phyloP scores from a whole-genome alignment of 2,888 invertebrate genomes.

The Gari tellinella region DNA sequence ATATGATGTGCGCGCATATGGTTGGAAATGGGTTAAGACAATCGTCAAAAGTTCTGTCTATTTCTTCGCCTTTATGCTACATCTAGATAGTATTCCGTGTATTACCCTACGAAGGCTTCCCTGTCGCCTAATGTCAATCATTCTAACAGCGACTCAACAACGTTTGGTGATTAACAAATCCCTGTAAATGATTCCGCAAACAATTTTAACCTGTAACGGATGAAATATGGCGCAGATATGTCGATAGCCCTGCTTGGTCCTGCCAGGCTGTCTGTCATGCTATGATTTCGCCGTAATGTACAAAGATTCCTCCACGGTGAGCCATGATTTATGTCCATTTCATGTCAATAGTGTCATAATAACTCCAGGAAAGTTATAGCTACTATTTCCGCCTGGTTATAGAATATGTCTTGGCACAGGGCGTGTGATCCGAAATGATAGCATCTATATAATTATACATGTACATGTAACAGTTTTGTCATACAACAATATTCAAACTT shows the following conservation, averaged over 20 bases:
- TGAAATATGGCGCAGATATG: conserved; percentile 46
- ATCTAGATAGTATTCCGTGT: too few relatives aligned
- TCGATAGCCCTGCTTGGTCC: conserved; percentile 38
- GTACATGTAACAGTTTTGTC: too few relatives aligned
- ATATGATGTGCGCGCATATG: too few relatives aligned
- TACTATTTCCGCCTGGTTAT: conserved; percentile 47
- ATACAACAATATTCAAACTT: too few relatives aligned
- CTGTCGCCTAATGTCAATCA: conserved; percentile 28
- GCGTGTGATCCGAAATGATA: too few relatives aligned
- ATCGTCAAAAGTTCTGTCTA: too few relatives aligned
- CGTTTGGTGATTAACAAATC: conserved; percentile 25
- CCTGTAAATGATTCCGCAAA: conserved; percentile 38
- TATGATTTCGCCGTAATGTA: conserved; percentile 43
- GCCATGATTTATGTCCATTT: conserved; percentile 58
- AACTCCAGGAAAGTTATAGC: conserved; percentile 49
- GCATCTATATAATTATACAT: too few relatives aligned
- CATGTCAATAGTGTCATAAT: conserved; percentile 60
- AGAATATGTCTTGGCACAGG: conserved; percentile 22
- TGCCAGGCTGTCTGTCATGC: conserved; percentile 45
- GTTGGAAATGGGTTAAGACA: too few relatives aligned
- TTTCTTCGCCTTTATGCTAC: too few relatives aligned
- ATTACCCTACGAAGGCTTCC: background rate
- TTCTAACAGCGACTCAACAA: conserved; percentile 4
- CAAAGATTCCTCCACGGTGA: conserved; percentile 29
- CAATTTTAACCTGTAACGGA: conserved; percentile 40